phyloP scores from a whole-genome alignment of 2,797 vertebrate species.

The Parauchenoglanis ngamensis region DNA sequence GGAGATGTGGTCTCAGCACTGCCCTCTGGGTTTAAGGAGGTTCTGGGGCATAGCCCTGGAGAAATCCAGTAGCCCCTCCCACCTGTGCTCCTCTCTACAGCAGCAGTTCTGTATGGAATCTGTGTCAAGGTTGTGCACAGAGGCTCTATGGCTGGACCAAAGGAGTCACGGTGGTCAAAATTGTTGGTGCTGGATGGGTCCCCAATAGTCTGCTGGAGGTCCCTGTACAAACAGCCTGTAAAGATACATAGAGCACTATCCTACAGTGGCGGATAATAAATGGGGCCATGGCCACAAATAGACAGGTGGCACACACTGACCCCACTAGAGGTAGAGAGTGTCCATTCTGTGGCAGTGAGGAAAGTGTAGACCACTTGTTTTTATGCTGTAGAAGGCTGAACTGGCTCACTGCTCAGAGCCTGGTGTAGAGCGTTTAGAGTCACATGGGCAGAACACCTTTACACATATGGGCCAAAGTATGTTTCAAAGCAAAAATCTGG shows the following conservation, averaged over 20 bases:
- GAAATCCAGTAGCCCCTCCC: no score
- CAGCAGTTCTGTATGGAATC: neutral
- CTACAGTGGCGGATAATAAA: neutral
- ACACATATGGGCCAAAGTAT: neutral
- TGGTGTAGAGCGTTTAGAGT: neutral
- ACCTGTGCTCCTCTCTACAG: neutral
- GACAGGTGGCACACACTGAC: neutral
- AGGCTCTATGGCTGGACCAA: neutral
- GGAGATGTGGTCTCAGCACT: neutral
- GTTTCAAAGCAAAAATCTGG: neutral
- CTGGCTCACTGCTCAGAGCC: neutral
- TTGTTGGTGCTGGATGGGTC: neutral
- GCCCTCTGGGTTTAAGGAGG: neutral
- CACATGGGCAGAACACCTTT: neutral
- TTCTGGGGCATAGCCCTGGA: no score
- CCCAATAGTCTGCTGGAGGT: neutral
- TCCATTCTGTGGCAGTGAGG: neutral
- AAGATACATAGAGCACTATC: neutral
- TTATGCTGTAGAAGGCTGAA: neutral
- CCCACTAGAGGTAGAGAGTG: neutral
- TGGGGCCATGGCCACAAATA: neutral
- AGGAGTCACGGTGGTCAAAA: neutral
- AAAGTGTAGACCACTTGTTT: neutral
- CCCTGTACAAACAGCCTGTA: neutral
- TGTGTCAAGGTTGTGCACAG: neutral